These are phyloP conservation scores for Ichneumon xanthorius DNA, from an alignment of 2,888 invertebrate genomes.

Conservation along the genomic window DNA sequence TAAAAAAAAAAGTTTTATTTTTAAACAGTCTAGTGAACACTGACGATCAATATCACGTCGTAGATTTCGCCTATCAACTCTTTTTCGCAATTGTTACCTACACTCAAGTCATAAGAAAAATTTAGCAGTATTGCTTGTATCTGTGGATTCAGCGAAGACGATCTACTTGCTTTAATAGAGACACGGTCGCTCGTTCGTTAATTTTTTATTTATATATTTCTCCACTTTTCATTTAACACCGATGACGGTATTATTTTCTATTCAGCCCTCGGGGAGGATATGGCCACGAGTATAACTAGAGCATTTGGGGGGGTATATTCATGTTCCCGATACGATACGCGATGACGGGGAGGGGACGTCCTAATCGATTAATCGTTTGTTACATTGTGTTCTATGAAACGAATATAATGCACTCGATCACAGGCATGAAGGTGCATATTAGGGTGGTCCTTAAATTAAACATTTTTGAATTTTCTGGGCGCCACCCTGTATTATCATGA, in stretches of 20 bases:
- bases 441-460: too few species aligned
- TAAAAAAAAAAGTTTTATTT: background rate
- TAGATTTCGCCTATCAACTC: too few species aligned
- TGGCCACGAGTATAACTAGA: conserved; percentile 33
- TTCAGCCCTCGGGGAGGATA: conserved; percentile 51
- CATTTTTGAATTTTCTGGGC: too few species aligned
- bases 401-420: conserved; percentile 69
- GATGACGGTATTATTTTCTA: too few species aligned
- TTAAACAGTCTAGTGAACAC: too few species aligned
- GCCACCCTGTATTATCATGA: too few species aligned
- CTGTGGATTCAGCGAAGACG: too few species aligned
- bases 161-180: background rate
- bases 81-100: too few species aligned
- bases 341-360: conserved; percentile 65
- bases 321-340: conserved; percentile 28
- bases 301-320: conserved; percentile 60
- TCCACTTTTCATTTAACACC: background rate
- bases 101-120: too few species aligned
- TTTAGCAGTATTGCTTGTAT: too few species aligned
- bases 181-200: background rate
- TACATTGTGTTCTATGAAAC: conserved; percentile 72
- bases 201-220: background rate
- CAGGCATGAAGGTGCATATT: conserved; percentile 53
- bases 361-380: conserved; percentile 74
- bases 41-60: too few species aligned